phyloP scores from a whole-genome alignment of 2,888 invertebrate genomes.

The Pocota personata region DNA sequence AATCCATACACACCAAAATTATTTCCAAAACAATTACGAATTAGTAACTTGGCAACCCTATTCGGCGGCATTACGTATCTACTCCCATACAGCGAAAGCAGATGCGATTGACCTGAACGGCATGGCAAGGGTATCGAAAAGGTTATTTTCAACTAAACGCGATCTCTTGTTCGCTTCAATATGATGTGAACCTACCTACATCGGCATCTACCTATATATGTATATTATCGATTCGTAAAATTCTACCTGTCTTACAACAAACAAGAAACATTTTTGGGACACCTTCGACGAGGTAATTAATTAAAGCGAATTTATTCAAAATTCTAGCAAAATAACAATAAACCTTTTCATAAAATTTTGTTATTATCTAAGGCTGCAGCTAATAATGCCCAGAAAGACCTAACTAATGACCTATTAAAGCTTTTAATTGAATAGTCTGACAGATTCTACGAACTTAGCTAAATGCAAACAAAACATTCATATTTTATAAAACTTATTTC shows the following conservation, averaged over 20 bases:
- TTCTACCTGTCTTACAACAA: not conserved
- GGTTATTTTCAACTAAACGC: not conserved
- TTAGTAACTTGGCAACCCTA: constrained; percentile 1
- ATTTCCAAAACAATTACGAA: not conserved
- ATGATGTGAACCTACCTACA: not conserved
- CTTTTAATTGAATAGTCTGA: not conserved
- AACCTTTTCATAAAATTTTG: not conserved
- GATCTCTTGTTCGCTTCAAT: not conserved
- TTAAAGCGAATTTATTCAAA: not conserved
- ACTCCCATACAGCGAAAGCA: not conserved
- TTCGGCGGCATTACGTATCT: not conserved
- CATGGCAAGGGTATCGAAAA: not conserved
- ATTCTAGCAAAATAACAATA: not conserved
- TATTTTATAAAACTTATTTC: not conserved
- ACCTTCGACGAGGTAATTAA: not conserved
- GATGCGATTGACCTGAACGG: not conserved
- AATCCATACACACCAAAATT: too few relatives aligned
- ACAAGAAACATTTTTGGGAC: not conserved
- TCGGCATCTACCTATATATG: too few relatives aligned
- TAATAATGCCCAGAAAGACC: not conserved
- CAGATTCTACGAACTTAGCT: not conserved
- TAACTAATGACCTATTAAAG: not conserved
- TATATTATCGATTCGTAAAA: not conserved
- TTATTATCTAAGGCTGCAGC: not conserved
- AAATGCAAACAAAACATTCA: not conserved